Conservation (phyloP, 1,140 invertebrate genomes). For the Potamilus streckersoni region DNA sequence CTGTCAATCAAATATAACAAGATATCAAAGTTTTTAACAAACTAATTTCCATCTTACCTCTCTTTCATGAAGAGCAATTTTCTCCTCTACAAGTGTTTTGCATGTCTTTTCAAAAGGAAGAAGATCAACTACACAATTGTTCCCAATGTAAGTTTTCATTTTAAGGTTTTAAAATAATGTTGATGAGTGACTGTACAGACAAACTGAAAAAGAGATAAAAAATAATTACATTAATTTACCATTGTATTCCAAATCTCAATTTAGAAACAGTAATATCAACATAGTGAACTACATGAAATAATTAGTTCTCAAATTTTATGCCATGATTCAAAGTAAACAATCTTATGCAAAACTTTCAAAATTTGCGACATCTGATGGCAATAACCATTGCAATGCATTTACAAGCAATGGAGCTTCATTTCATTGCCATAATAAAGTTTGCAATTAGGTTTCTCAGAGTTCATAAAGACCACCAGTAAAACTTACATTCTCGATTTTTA, state of each 20-base stretch:
- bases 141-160: constrained; percentile 50
- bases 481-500: too few species aligned
- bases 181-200: constrained; percentile 55
- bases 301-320: too few species aligned
- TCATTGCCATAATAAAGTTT: too few species aligned
- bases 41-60: constrained; percentile 34
- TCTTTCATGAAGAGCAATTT: constrained; percentile 24
- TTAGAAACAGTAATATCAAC: too few species aligned
- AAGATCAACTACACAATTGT: constrained; percentile 42
- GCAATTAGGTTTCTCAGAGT: too few species aligned
- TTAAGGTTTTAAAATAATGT: constrained; percentile 23
- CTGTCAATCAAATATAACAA: background rate
- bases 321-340: background rate
- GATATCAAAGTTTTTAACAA: background rate
- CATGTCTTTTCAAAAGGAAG: constrained; percentile 36
- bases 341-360: too few species aligned
- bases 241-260: too few species aligned
- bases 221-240: background rate
- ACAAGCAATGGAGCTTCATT: too few species aligned
- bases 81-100: constrained; percentile 34
- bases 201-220: constrained; percentile 52
- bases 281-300: too few species aligned
- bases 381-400: too few species aligned
- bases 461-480: too few species aligned
- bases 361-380: too few species aligned